Evolutionary conservation across 2,888 invertebrate species (phyloP), one percentile per base, ranked within the genome.

Genomic region (Watsonalla cultraria): DNA sequence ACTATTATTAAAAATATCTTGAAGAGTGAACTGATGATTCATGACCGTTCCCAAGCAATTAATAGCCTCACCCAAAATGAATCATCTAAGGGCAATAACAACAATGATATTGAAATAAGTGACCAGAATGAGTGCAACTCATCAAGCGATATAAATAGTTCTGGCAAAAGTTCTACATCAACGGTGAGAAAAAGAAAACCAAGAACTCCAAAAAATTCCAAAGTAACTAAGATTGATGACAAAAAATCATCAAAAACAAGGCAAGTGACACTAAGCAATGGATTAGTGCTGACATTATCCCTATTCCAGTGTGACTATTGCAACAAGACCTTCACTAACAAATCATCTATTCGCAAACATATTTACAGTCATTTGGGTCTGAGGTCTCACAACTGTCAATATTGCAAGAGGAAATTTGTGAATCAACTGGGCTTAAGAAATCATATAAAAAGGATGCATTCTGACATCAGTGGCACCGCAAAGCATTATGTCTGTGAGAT

Each of bases 261-360:
- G 56, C 66, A 70, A 57, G 63, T 70, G 6, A 70, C 62, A 15
- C 56, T 80, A 7, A 72, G 68, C 52, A 78, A 77, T 54, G 79
- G 72, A 45, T 61, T 72, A 13, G 70, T 77, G n/a, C 54, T 77
- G 51, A 71, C 68, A 47, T 55, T 76, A 39, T 58, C 68, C 8
- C 52, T 70, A 45, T 83, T 74, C 66, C 72, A 80, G 58, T 95
- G 95, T 82, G 91, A 92, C 54, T 83, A 92, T 55, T 95, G 95
- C 70, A 76, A 91, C 5, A 94, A 94, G 80, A 84, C 84, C 47
- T 95, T 95, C 74, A 86, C 91, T 51, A 92, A 92, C 52, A 93
- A 93, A 63, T 92, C 93, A 58, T 94, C 94, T 68, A 82, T 96
- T 56, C 90, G 92, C 48, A 93, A 94, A 68, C 96, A 96, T 74